Evolutionary conservation across 2,888 invertebrate genomes (phyloP), one percentile per base, ranked within the genome.

Genomic region (Ormia ochracea): DNA sequence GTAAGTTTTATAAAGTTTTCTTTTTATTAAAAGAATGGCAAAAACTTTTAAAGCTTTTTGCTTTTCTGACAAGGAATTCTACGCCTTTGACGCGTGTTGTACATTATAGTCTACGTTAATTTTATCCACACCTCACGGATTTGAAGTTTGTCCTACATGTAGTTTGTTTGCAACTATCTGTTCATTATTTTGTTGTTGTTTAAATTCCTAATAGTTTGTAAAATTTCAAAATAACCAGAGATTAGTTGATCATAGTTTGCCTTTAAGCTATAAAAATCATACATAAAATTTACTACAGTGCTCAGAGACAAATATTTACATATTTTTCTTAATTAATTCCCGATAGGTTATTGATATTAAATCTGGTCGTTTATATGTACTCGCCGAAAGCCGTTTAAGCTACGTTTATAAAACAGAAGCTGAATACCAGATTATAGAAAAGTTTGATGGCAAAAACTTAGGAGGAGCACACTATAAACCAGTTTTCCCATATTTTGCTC

Each of bases 381-480:
- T 98, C 84, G 94, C 98, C 91, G 96, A 98, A 90, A 92, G 93
- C 1, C 92, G 98, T 63, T 90, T 98, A 68, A 93, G 92, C 52
- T 92, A 93, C 61, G 91, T 97, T 63, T 98, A 95, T 86, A 96
- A 96, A 88, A 93, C 92, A 83, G 91, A 92, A 63, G 94, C 94
- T 19, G 94, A 96, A 59, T 97, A 96, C 88, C 92, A 92, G 74
- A 88, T 99, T 4, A 82, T 96, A 43, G 94, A 95, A 31, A 95
- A 93, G 89, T 95, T 97, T 85, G 92, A 92, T 70, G 99, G 99
- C 14, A 91, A 91, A 73, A 92, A 93, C 81, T 91, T 99, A 31
- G 94, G 94, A 87, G 97, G 95, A 21, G 86, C 92, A 63, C 93
- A 94, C 86, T 98, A 99, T 87, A 93, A 94, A 85, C 99, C 99